Evolutionary conservation across 2,888 invertebrate species (phyloP).

Genomic region (Eilema sororculum): DNA sequence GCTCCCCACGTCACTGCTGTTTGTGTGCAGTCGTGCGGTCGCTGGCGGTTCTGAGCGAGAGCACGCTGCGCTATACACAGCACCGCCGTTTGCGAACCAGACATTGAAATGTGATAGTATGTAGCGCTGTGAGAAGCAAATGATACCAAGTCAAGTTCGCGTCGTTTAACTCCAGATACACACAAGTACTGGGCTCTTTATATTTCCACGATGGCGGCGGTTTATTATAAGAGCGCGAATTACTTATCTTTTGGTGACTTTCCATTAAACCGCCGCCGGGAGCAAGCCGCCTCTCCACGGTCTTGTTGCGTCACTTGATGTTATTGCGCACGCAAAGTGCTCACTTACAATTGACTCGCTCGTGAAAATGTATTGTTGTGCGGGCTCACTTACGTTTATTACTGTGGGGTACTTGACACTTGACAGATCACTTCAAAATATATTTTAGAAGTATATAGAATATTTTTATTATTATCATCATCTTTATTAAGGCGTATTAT

Average conservation of each 20-base stretch:
- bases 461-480: too few species aligned
- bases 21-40: too few species aligned
- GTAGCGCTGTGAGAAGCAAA: conserved; percentile 37
- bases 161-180: conserved; percentile 25
- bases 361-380: background rate
- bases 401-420: background rate
- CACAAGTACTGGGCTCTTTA: conserved; percentile 21
- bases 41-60: too few species aligned
- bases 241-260: background rate
- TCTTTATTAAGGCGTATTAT: too few species aligned
- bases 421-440: background rate
- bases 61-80: too few species aligned
- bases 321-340: background rate
- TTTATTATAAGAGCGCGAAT: background rate
- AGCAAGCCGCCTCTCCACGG: background rate
- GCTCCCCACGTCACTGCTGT: too few species aligned
- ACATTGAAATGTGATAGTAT: conserved; percentile 41
- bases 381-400: background rate
- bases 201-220: background rate
- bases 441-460: background rate
- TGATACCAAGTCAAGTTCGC: conserved; percentile 28
- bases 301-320: background rate
- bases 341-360: background rate
- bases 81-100: conserved; percentile 30
- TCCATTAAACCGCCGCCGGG: background rate